Conservation (phyloP, 2,113 vertebrate genomes). For the Laticauda colubrina region DNA sequence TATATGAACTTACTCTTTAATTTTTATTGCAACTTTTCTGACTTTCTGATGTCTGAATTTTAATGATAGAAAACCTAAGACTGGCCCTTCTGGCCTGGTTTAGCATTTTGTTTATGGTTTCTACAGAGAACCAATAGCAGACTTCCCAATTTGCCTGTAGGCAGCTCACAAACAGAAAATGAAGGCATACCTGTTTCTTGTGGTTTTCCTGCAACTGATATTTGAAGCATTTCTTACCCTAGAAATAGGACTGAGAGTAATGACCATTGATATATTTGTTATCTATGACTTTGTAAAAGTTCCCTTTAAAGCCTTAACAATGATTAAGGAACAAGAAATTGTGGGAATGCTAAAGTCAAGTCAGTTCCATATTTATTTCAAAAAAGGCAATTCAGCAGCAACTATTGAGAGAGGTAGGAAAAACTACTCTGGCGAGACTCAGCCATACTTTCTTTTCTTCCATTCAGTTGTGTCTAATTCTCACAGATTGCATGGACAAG, state of each 20-base stretch:
- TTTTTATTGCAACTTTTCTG: not conserved
- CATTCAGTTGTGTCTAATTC: not conserved
- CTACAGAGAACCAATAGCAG: not conserved
- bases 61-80: not conserved
- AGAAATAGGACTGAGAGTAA: not conserved
- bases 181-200: not conserved
- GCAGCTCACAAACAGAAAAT: not conserved
- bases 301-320: not conserved
- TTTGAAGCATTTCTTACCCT: not conserved
- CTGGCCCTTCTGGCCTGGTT: not conserved
- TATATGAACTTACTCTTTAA: not conserved
- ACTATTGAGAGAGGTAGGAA: not conserved
- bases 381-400: not conserved
- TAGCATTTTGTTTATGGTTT: not conserved
- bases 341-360: not conserved
- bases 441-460: not conserved
- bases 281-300: not conserved
- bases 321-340: not conserved
- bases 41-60: not conserved
- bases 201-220: not conserved
- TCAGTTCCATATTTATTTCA: not conserved
- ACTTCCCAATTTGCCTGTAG: not conserved
- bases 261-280: not conserved
- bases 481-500: not conserved
- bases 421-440: not conserved